Percentiles rank a stretch among this genome's conserved stretches.
Conservation (phyloP, 2,888 invertebrate genomes). For the Cataglyphis albicans region DNA sequence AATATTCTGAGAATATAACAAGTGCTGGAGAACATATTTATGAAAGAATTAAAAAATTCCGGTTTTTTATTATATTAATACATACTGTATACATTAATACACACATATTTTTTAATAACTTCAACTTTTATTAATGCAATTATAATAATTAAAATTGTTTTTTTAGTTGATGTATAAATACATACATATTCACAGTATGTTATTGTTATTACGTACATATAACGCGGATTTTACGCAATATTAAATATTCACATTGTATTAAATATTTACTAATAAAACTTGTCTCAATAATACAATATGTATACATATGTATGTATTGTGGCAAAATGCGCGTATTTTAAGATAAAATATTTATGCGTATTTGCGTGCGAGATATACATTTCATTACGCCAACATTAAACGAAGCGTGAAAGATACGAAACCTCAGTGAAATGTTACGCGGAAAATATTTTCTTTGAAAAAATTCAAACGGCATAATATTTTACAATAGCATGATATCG, state of each 20-base stretch:
- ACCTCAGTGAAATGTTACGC: not conserved
- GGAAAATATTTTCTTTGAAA: constrained; percentile 11
- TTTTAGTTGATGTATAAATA: not conserved
- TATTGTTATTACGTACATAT: not conserved
- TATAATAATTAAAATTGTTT: constrained; percentile 10
- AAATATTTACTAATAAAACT: constrained; percentile 34
- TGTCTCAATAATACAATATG: constrained; percentile 16
- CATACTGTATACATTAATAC: too few species aligned
- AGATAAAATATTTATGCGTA: constrained; percentile 40
- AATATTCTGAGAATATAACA: not conserved
- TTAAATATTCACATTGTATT: constrained; percentile 24
- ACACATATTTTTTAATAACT: not conserved
- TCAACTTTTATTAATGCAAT: not conserved
- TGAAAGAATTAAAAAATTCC: not conserved
- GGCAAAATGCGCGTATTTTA: constrained; percentile 7
- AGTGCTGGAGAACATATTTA: not conserved
- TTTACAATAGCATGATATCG: not conserved
- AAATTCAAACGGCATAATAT: constrained; percentile 5
- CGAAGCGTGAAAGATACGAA: not conserved
- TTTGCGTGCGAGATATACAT: constrained; percentile 25
- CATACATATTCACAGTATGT: not conserved
- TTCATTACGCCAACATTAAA: constrained; percentile 23
- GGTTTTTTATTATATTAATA: not conserved
- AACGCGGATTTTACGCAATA: not conserved
- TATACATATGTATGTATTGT: not conserved